phyloP scores from a whole-genome alignment of 2,888 invertebrate genomes.

The Cinara cedri region DNA sequence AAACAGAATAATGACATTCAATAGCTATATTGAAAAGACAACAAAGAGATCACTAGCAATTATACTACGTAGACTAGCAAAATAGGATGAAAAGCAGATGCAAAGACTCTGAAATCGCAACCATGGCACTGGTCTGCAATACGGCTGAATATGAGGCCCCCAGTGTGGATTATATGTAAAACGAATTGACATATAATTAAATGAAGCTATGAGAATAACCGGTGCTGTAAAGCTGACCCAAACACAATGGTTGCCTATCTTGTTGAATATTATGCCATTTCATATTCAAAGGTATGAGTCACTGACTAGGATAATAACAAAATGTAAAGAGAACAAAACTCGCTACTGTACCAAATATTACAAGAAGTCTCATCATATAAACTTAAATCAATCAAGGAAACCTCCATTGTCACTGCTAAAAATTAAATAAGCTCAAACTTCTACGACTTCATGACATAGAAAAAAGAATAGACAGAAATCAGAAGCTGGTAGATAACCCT shows the following conservation, averaged over 20 bases:
- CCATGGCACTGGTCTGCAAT: background rate
- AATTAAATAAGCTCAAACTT: background rate
- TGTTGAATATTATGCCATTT: background rate
- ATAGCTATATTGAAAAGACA: conserved; percentile 1
- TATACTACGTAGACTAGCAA: background rate
- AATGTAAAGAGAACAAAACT: background rate
- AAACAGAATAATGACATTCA: background rate
- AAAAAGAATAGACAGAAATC: background rate
- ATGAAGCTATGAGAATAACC: conserved; percentile 1
- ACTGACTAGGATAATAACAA: background rate
- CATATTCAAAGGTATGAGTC: background rate
- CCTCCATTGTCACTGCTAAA: background rate
- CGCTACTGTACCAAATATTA: background rate
- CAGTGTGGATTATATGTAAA: background rate
- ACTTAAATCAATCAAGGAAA: background rate
- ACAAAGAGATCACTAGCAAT: background rate
- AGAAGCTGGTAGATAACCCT: background rate
- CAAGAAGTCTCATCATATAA: background rate
- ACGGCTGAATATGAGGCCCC: background rate
- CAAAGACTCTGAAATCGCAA: background rate
- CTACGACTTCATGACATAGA: background rate
- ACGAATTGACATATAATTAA: background rate
- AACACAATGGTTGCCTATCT: background rate
- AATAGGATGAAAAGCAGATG: background rate
- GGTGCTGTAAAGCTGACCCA: background rate